Evolutionary conservation across 2,888 invertebrate genomes (phyloP).

Genomic region (Lycaena phlaeas): DNA sequence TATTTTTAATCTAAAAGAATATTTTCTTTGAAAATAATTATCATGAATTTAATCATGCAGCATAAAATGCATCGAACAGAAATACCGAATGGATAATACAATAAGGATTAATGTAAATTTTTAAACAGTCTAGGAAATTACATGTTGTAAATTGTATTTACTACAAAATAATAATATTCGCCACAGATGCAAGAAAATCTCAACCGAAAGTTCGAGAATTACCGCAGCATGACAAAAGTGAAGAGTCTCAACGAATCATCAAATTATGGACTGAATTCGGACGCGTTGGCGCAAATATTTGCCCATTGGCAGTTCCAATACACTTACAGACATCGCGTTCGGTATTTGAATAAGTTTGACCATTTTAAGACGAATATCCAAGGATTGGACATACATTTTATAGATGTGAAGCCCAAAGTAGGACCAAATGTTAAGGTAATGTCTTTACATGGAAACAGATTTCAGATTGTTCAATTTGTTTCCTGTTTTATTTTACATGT

Average conservation of each 20-base stretch:
- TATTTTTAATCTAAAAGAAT: no score
- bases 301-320: constrained; percentile 86
- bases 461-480: no score
- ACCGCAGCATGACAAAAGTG: constrained; percentile 39
- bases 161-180: no score
- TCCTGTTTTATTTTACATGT: no score
- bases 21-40: no score
- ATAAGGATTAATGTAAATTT: no score
- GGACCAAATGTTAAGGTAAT: constrained; percentile 37
- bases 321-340: constrained; percentile 71
- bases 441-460: no score
- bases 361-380: constrained; percentile 85
- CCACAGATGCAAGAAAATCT: constrained; percentile 70
- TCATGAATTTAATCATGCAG: no score
- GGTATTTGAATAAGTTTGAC: constrained; percentile 78
- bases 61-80: no score
- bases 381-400: constrained; percentile 81
- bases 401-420: constrained; percentile 76
- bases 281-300: constrained; percentile 76
- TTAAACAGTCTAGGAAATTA: no score
- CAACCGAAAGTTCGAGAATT: constrained; percentile 60
- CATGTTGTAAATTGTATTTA: no score
- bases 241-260: constrained; percentile 76
- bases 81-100: no score
- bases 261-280: constrained; percentile 85